phyloP scores from a whole-genome alignment of 2,888 invertebrate genomes.

The Oeneis ivallda region DNA sequence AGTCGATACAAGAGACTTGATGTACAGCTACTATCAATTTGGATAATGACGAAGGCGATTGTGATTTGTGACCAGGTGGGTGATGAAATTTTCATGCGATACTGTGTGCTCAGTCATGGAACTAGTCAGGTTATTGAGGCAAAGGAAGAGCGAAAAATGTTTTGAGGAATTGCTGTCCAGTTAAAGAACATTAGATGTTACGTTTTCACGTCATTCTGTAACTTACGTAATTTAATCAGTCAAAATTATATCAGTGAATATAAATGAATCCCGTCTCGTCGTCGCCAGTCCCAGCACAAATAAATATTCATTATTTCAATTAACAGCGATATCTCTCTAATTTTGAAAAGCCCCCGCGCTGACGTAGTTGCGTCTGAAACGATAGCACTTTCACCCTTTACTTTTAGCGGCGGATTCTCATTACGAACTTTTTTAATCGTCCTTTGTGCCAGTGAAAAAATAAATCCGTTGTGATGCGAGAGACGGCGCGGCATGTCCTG shows the following conservation, averaged over 20 bases:
- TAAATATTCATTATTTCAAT: slow-evolving; percentile 37
- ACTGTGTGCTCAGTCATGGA: too few relatives aligned
- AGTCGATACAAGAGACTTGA: too few relatives aligned
- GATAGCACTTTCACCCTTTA: slow-evolving; percentile 63
- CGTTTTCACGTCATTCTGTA: too few relatives aligned
- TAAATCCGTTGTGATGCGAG: slow-evolving; percentile 71
- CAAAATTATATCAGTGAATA: not conserved
- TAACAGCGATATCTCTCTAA: slow-evolving; percentile 37
- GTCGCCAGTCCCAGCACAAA: slow-evolving; percentile 20
- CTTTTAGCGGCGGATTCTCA: slow-evolving; percentile 69
- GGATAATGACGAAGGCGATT: too few relatives aligned
- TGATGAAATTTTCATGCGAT: too few relatives aligned
- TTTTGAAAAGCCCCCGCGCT: slow-evolving; percentile 30
- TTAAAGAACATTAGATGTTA: too few relatives aligned
- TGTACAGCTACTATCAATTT: too few relatives aligned
- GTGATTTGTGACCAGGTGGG: too few relatives aligned
- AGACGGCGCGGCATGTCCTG: slow-evolving; percentile 59
- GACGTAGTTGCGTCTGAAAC: slow-evolving; percentile 49
- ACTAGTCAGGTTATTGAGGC: too few relatives aligned
- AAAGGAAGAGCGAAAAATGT: too few relatives aligned
- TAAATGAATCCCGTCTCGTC: slow-evolving; percentile 20
- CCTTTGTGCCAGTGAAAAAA: slow-evolving; percentile 76
- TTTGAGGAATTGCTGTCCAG: too few relatives aligned
- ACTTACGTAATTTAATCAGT: not conserved
- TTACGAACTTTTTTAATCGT: slow-evolving; percentile 80